Evolutionary conservation across 2,797 vertebrate genomes (phyloP).

Genomic region (Otus scops): DNA sequence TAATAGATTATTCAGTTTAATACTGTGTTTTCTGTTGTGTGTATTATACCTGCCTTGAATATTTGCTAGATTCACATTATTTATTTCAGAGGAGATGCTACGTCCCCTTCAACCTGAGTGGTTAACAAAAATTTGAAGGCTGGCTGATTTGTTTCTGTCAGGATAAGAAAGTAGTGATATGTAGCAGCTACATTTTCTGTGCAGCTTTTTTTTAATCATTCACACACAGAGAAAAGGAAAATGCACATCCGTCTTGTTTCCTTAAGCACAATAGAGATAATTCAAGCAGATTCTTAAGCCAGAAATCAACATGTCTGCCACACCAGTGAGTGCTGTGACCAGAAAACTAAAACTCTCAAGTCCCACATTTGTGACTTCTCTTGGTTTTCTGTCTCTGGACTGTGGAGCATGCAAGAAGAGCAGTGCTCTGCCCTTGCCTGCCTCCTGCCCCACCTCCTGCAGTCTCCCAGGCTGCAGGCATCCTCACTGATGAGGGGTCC

Average conservation of each 20-base stretch:
- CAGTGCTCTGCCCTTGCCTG: background rate
- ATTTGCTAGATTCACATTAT: background rate
- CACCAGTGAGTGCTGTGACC: background rate
- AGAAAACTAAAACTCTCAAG: background rate
- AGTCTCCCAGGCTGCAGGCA: background rate
- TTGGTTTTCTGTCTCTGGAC: background rate
- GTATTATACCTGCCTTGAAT: background rate
- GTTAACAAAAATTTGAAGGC: constrained; percentile 16
- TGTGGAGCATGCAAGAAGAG: fast-evolving
- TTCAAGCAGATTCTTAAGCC: background rate
- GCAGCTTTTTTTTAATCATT: background rate
- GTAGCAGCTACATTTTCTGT: background rate
- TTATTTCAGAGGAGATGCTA: background rate
- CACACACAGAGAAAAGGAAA: background rate
- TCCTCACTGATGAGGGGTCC: background rate
- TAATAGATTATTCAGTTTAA: background rate
- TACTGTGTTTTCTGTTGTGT: background rate
- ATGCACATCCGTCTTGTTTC: background rate
- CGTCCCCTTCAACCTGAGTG: background rate
- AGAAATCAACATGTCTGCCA: background rate
- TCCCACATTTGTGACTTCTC: background rate
- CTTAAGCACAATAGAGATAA: background rate
- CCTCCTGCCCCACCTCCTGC: background rate
- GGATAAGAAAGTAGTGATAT: background rate
- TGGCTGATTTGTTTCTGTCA: constrained; percentile 19